A percentile compares a stretch with the other conserved stretches of the same genome.
Evolutionary conservation across 1,140 invertebrate genomes (phyloP).

Genomic region (Drosophila seguyi): DNA sequence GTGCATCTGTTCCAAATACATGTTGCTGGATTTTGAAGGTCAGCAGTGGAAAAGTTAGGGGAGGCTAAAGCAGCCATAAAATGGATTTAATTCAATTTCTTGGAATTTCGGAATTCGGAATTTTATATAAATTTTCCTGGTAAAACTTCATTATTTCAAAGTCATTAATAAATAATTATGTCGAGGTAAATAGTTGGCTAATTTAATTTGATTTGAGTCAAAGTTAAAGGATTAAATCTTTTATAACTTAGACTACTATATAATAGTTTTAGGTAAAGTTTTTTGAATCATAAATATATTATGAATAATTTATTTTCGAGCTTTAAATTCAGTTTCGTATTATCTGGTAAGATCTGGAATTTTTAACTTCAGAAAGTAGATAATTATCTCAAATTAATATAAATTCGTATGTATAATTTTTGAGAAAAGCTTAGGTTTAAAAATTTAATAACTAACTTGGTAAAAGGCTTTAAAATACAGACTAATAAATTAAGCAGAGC

Average conservation of each 20-base stretch:
- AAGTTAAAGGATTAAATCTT: background rate
- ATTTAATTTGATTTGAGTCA: too few relatives aligned
- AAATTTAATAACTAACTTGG: background rate
- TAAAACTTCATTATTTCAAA: too few relatives aligned
- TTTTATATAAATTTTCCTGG: too few relatives aligned
- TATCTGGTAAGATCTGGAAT: background rate
- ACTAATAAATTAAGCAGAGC: background rate
- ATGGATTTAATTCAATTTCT: background rate
- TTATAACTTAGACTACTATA: too few relatives aligned
- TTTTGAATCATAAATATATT: too few relatives aligned
- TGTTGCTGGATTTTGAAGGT: slow-evolving; percentile 62
- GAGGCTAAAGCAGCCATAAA: slow-evolving; percentile 10
- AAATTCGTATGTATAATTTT: background rate
- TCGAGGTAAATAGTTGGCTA: background rate
- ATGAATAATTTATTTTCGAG: background rate
- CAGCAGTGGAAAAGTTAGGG: slow-evolving; percentile 57
- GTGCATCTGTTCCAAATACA: slow-evolving; percentile 57
- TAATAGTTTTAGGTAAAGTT: background rate
- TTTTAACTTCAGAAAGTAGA: background rate
- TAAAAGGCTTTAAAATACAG: background rate
- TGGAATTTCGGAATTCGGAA: background rate
- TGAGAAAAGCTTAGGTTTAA: background rate
- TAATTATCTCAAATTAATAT: background rate
- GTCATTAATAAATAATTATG: background rate
- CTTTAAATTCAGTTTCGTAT: background rate